A percentile compares a stretch with the other conserved stretches of the same genome.
Conservation (phyloP, 1,140 invertebrate genomes). For the Chrysomallon squamiferum region DNA sequence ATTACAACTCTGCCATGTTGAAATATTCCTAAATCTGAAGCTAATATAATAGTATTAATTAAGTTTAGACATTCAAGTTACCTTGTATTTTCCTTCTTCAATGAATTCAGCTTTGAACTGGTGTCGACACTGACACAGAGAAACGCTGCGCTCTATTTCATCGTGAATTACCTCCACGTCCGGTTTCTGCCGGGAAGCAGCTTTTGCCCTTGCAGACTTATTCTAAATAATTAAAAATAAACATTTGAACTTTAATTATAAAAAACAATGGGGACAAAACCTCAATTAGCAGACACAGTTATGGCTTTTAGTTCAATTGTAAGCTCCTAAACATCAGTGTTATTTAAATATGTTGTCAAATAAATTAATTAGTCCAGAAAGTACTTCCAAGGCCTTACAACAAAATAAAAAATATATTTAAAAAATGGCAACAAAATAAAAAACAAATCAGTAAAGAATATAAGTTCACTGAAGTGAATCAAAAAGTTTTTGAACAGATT, state of each 20-base stretch:
- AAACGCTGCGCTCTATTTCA: constrained; percentile 93
- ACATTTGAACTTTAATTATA: neutral
- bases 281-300: neutral
- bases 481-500: too few species aligned
- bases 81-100: constrained; percentile 97
- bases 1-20: too few species aligned
- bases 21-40: too few species aligned
- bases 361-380: too few species aligned
- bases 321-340: neutral
- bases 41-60: too few species aligned
- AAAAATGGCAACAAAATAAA: too few species aligned
- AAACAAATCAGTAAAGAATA: too few species aligned
- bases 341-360: neutral
- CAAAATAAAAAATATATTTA: too few species aligned
- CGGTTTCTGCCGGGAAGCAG: constrained; percentile 33
- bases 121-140: constrained; percentile 93
- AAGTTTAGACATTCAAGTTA: too few species aligned
- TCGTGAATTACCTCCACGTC: constrained; percentile 81
- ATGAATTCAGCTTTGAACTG: constrained; percentile 98
- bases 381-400: too few species aligned
- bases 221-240: too few species aligned
- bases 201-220: constrained; percentile 12
- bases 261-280: neutral
- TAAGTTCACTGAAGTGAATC: too few species aligned
- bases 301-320: neutral